These are phyloP conservation scores for Chlorospingus semifuscus DNA, from an alignment of 2,797 vertebrate genomes.

Conservation along the genomic window DNA sequence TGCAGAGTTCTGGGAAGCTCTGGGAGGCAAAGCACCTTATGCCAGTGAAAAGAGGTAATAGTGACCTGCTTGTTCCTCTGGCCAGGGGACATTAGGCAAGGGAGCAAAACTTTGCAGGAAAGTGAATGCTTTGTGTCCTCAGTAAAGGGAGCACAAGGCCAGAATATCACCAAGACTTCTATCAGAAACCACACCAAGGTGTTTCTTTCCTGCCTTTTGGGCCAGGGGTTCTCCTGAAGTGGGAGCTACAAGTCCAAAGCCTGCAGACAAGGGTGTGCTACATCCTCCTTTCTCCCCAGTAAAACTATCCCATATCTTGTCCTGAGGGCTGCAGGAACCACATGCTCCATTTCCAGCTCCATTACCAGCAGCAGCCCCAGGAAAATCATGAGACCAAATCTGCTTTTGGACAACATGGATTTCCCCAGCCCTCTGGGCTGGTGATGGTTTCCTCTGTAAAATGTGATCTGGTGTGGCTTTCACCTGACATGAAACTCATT, in stretches of 20 bases:
- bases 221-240: neutral
- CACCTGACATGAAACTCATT: neutral
- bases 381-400: neutral
- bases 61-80: neutral
- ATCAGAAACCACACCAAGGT: neutral
- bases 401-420: neutral
- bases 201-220: neutral
- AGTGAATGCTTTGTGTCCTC: neutral
- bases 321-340: neutral
- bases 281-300: neutral
- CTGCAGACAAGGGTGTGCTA: neutral
- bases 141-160: accelerated
- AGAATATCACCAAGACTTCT: neutral
- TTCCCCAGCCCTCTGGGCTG: neutral
- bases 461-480: neutral
- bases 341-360: neutral
- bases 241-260: neutral
- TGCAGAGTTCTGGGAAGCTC: slow-evolving; percentile 87
- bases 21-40: slow-evolving; percentile 89
- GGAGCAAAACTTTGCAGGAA: neutral
- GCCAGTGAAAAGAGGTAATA: slow-evolving; percentile 85
- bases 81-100: neutral
- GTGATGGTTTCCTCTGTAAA: neutral
- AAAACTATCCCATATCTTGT: neutral
- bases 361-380: neutral